Base-by-base conservation (phyloP, 2,113 vertebrate species). In the Steatornis caripensis region DNA sequence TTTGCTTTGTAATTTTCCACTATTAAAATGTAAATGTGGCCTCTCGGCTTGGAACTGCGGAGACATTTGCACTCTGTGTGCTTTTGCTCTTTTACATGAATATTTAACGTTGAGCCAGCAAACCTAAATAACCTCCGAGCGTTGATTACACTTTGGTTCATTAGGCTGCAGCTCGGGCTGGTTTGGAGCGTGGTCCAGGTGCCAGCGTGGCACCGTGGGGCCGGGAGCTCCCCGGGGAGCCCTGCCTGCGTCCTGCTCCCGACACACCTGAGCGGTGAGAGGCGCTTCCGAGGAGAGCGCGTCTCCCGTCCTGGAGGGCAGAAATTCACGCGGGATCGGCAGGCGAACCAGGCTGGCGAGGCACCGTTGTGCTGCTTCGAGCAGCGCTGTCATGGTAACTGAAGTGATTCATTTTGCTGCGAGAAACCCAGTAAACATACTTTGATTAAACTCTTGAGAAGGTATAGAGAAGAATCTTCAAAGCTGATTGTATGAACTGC, bases 351-450 rank as follows among this genome's bases (percentile, higher is more conserved):
- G 71, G n/a, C 69, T 51, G 87, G 60, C 84, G 53, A 77, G 80
- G 57, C 69, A 36, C 5, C 19, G 68, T 3, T n/a, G 55, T 26
- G 53, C 89, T 16, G 80, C 83, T 87, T 12, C 2, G 22, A 93
- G 90, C 89, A 6, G 36, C 5, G 95, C 93, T 95, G 95, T 79
- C 95, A 96, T 96, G 97, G 96, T 13, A 97, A 97, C 92, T 22
- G 53, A 11, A 39, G 41, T 76, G 88, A 89, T 93, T 93, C 65
- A 57, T 87, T 78, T 39, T 75, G 90, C 95, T 37, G 58, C 1
- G 11, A 92, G 93, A 71, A 51, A 4, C 58, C 70, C 85, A 32
- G 87, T 27, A 84, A 92, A 90, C 90, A 89, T 4, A 85, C 94
- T 83, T 62, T 78, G 95, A 93, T 92, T 72, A 86, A 97, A 95